These are phyloP conservation scores for Cataglyphis rosenhaueri DNA, from an alignment of 2,888 invertebrate genomes.

Conservation along the genomic window DNA sequence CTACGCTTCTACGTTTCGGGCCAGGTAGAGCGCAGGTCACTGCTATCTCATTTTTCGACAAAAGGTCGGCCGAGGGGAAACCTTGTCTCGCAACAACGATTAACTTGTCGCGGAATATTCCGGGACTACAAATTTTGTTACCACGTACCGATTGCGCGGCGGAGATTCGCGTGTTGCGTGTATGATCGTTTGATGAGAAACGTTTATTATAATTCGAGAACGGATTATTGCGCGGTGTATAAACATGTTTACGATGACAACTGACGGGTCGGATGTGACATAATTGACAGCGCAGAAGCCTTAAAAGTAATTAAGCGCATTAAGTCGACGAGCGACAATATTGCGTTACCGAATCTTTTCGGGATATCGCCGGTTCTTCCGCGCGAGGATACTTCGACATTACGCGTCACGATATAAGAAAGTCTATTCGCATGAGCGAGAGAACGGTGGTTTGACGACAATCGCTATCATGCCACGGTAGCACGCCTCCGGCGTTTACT, in stretches of 20 bases:
- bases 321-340: conserved; percentile 70
- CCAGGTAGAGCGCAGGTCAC: conserved; percentile 25
- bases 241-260: conserved; percentile 18
- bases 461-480: conserved; percentile 71
- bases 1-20: conserved; percentile 25
- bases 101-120: conserved; percentile 45
- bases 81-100: conserved; percentile 45
- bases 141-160: background rate
- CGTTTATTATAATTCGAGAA: background rate
- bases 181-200: conserved; percentile 19
- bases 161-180: conserved; percentile 12
- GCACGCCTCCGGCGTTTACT: conserved; percentile 70
- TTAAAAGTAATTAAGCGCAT: conserved; percentile 76
- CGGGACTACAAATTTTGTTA: conserved; percentile 45
- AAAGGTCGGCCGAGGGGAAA: conserved; percentile 9
- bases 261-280: conserved; percentile 44
- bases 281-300: conserved; percentile 73
- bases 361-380: conserved; percentile 48
- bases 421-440: conserved; percentile 37
- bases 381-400: conserved; percentile 58
- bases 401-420: background rate
- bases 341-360: conserved; percentile 68
- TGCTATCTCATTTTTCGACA: conserved; percentile 49
- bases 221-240: background rate
- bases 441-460: conserved; percentile 62